Conservation (phyloP, 2,797 vertebrate species). For the Falco concolor region DNA sequence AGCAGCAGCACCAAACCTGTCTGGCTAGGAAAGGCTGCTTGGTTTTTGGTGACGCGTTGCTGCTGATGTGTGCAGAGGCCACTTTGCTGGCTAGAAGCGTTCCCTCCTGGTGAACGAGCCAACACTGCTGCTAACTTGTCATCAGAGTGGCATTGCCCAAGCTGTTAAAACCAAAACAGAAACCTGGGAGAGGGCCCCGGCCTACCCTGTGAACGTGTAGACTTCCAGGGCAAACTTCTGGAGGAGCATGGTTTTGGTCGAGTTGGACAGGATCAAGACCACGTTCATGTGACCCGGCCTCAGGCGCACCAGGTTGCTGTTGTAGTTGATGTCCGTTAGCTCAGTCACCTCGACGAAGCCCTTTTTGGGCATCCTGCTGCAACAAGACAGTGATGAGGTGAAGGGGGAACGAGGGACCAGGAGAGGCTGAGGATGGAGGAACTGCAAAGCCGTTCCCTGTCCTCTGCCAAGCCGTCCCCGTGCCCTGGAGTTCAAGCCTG, state of each 20-base stretch:
- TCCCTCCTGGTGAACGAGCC: neutral
- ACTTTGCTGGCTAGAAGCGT: fast-evolving
- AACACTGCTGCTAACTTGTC: fast-evolving
- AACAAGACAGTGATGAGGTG: neutral
- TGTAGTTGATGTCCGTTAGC: slow-evolving; percentile 93
- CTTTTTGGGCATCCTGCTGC: slow-evolving; percentile 86
- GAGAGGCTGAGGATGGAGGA: neutral
- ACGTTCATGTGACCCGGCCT: slow-evolving; percentile 95
- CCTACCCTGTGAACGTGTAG: slow-evolving; percentile 93
- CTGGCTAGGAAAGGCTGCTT: neutral
- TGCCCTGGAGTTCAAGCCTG: neutral
- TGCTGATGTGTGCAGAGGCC: fast-evolving
- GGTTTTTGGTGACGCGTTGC: fast-evolving
- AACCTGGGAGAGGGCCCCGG: neutral
- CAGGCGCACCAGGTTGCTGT: slow-evolving; percentile 92
- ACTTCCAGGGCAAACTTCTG: slow-evolving; percentile 97
- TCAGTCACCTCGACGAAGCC: slow-evolving; percentile 96
- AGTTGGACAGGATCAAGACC: slow-evolving; percentile 89
- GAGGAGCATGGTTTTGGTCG: slow-evolving; percentile 89
- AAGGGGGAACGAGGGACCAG: neutral
- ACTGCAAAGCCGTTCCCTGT: fast-evolving
- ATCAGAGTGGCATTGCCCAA: neutral
- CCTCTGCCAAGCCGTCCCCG: fast-evolving
- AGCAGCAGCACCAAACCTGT: neutral
- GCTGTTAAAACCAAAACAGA: neutral